Evolutionary conservation across 2,888 invertebrate genomes (phyloP).

Genomic region (Tethea ocularis): DNA sequence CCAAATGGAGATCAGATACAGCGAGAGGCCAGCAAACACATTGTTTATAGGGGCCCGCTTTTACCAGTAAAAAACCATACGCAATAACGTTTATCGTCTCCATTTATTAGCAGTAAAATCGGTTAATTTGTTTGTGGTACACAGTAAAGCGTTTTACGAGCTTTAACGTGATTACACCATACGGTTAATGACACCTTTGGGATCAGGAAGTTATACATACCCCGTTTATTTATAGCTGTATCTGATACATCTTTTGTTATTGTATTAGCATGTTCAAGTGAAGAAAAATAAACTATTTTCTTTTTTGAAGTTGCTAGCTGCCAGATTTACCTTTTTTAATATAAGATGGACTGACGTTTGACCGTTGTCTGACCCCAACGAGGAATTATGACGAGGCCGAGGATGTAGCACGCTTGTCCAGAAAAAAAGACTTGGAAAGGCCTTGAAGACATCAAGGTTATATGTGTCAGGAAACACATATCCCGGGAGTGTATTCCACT

Average conservation of each 20-base stretch:
- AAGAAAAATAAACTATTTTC: not conserved
- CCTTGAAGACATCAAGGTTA: no score
- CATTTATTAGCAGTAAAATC: conserved; percentile 62
- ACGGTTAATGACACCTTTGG: conserved; percentile 62
- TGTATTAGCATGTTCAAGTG: conserved; percentile 20
- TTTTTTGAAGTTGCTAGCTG: not conserved
- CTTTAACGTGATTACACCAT: conserved; percentile 63
- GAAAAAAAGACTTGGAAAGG: no score
- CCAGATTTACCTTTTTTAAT: no score
- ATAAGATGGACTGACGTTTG: no score
- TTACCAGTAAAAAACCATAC: conserved; percentile 41
- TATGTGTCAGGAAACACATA: no score
- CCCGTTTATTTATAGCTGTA: conserved; percentile 40
- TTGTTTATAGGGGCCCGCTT: conserved; percentile 11
- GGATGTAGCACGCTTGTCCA: no score
- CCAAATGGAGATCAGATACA: not conserved
- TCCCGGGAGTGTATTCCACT: no score
- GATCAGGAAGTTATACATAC: conserved; percentile 55
- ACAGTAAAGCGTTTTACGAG: conserved; percentile 67
- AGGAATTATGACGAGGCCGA: no score
- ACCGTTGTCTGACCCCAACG: no score
- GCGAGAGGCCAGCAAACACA: conserved; percentile 7
- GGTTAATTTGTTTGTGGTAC: conserved; percentile 70
- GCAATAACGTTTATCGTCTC: conserved; percentile 48
- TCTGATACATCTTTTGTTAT: conserved; percentile 40